Conservation (phyloP, 1,140 invertebrate species). For the Formica selysi region DNA sequence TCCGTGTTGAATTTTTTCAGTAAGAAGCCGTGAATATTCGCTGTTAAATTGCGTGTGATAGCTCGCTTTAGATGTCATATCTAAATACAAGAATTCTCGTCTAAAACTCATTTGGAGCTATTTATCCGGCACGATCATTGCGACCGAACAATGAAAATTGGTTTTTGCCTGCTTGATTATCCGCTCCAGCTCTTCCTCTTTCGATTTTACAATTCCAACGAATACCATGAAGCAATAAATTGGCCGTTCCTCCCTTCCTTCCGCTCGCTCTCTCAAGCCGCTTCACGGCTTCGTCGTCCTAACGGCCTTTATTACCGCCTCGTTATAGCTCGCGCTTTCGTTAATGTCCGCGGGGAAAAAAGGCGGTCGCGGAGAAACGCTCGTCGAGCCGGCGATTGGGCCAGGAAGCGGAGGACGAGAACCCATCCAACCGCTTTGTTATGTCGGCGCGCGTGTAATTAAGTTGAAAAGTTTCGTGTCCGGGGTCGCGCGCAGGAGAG, state of each 20-base stretch:
- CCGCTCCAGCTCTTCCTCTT: slow-evolving; percentile 5
- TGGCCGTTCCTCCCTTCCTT: slow-evolving; percentile 48
- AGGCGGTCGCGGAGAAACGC: slow-evolving; percentile 10
- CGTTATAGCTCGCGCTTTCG: slow-evolving; percentile 71
- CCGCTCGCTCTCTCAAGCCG: slow-evolving; percentile 25
- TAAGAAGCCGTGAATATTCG: not conserved
- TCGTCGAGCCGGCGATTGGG: slow-evolving; percentile 17
- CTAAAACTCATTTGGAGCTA: not conserved
- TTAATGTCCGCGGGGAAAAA: slow-evolving; percentile 62
- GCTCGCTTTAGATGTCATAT: slow-evolving; percentile 4
- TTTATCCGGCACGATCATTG: slow-evolving; percentile 10
- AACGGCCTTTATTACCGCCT: slow-evolving; percentile 65
- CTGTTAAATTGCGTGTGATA: not conserved
- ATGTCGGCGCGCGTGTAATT: slow-evolving; percentile 54
- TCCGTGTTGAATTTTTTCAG: not conserved
- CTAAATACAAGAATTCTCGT: not conserved
- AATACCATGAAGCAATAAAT: slow-evolving; percentile 67
- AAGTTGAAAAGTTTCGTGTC: slow-evolving; percentile 64
- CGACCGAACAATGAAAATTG: slow-evolving; percentile 24
- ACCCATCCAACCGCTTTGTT: slow-evolving; percentile 40
- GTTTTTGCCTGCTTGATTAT: not conserved
- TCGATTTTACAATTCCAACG: not conserved
- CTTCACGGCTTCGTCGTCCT: slow-evolving; percentile 50
- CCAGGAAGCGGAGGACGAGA: slow-evolving; percentile 17
- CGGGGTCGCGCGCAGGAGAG: slow-evolving; percentile 20